Base-by-base conservation (phyloP, 2,888 invertebrate species). In the Frankliniella intonsa region DNA sequence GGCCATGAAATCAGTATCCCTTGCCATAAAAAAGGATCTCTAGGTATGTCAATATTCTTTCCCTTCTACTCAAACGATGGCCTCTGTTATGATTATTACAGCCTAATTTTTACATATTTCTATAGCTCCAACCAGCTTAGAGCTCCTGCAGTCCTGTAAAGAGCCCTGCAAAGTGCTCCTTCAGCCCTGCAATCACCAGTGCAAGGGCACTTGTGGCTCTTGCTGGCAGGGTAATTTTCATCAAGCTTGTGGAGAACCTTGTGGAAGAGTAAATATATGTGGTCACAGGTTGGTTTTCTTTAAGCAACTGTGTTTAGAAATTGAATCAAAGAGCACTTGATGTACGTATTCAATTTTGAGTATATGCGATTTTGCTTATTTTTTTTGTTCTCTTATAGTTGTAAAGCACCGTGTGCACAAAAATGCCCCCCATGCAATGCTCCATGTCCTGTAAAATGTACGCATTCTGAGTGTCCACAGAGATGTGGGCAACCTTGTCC, bases 281-380 rank as follows among this genome's bases (percentile, higher is more conserved):
- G 62, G 86, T 87, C 2, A 87, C 89, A 3, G 83, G 62, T 62
- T 7, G n/a, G 55, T 17, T 55, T 17, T 38, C 2, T 38, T 38
- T 38, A 55, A 2, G 17, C 7, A 2, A 17, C 55, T 17, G 17
- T 2, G 2, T 55, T 55, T 8, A 55, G 62, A 14, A n/a, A 17
- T 5, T 14, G 19, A 62, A 55, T 55, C 17, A 7, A 14, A 1
- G n/a, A 19, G 11, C 11, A 0, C n/a, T 14, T 62, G 3, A 17
- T 38, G 3, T 14, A 62, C 14, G 62, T n/a, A 10, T 62, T 7
- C 3, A 3, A 38, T 38, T 38, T 5, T 38, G 5, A 38, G 5
- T 3, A 38, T 38, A 38, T 3, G 5, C 2, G 5, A 38, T 5
- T 38, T 2, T 38, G 38, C n/a, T n/a, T n/a, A n/a, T 38, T 38